These are phyloP conservation scores for Malacoctenus gilli DNA, from an alignment of 2,797 vertebrate genomes.

Conservation along the genomic window DNA sequence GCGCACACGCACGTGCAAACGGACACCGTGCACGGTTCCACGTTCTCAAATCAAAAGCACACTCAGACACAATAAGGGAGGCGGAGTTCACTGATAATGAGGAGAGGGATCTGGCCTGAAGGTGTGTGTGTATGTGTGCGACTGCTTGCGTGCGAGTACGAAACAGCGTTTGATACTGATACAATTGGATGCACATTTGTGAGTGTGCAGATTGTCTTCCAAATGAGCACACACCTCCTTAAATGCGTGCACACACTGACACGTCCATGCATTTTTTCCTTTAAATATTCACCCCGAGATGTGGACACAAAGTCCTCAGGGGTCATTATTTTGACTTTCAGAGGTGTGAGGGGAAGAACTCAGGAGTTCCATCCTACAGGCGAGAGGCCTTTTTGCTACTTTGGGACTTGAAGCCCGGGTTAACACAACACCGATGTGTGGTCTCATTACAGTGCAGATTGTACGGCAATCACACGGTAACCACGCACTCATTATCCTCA, in stretches of 20 bases:
- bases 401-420: conserved; percentile 20
- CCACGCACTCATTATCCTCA: conserved; percentile 92
- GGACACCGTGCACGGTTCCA: conserved; percentile 26
- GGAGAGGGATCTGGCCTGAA: conserved; percentile 48
- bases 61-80: conserved; percentile 48
- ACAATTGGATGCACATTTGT: conserved; percentile 11
- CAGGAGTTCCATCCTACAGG: conserved; percentile 4
- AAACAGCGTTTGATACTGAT: conserved; percentile 31
- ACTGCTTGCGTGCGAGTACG: conserved; percentile 15
- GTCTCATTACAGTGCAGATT: conserved; percentile 50
- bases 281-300: conserved; percentile 2
- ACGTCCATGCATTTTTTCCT: conserved; percentile 39
- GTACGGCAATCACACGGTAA: conserved; percentile 44
- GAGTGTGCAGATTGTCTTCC: conserved; percentile 7
- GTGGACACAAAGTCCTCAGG: conserved; percentile 30
- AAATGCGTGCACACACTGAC: conserved; percentile 13
- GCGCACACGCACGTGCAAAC: conserved; percentile 13
- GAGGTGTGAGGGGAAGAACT: conserved; percentile 14
- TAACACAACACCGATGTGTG: conserved; percentile 66
- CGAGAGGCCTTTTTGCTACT: conserved; percentile 6
- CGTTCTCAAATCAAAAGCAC: conserved; percentile 62
- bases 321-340: conserved; percentile 50
- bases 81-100: conserved; percentile 51
- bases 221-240: conserved; percentile 11
- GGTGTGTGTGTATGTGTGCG: conserved; percentile 18